Evolutionary conservation across 2,888 invertebrate genomes (phyloP), one percentile per base, ranked within the genome.

Genomic region (Diarsia dahlii): DNA sequence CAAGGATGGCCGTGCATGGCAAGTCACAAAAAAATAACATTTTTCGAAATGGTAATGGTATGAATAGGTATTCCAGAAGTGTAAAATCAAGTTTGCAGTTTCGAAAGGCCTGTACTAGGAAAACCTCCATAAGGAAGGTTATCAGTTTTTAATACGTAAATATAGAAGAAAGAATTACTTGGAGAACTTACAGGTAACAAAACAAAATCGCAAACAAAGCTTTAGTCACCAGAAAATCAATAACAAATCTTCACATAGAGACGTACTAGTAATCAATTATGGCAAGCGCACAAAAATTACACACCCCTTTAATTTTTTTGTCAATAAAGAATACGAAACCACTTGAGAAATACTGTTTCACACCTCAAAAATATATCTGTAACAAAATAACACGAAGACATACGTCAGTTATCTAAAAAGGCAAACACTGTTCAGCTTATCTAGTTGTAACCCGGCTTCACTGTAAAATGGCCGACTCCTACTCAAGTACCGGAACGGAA

Each of bases 401-500:
- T 39, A 6, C 46, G 45, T 73, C 28, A 63, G 73, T 63, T 58
- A 69, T 63, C 50, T 50, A 45, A 74, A 82, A 78, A 67, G 56
- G 50, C 54, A 39, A 48, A 72, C 23, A 62, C 56, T 75, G 52
- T 64, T 18, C 23, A 28, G 74, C 54, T 58, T 78, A 73, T 76
- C 56, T 71, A 73, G 63, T 60, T 78, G 62, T 81, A 71, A 79
- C 58, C 69, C 58, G 50, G 86, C 12, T 71, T 71, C 67, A 70
- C 50, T 76, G 58, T 71, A 74, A 84, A 78, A 82, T 78, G 69
- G 66, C 73, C 13, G 60, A 56, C 73, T 75, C 70, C 73, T 74
- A 73, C 68, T 78, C 73, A 84, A 82, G 65, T 74, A 77, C 78
- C 82, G 87, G 86, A 87, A 86, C 82, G 87, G 86, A 87, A 86